phyloP scores from a whole-genome alignment of 2,888 invertebrate genomes.

The Lasioglossum oenotherae region DNA sequence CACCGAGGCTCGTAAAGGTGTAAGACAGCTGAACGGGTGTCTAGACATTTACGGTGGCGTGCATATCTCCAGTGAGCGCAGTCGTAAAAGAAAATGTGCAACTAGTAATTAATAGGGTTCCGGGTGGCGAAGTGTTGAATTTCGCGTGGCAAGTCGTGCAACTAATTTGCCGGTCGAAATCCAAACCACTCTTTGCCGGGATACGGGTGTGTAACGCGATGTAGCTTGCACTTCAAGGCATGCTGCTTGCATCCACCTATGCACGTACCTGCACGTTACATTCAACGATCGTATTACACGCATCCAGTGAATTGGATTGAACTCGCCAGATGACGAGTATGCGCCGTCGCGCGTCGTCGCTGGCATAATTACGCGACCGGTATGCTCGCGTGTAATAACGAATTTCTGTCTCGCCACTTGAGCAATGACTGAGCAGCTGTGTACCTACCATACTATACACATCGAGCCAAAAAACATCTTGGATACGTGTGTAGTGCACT shows the following conservation, averaged over 20 bases:
- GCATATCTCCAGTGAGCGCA: background rate
- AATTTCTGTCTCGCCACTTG: slow-evolving; percentile 26
- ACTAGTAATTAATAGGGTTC: background rate
- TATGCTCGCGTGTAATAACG: slow-evolving; percentile 47
- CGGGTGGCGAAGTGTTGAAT: background rate
- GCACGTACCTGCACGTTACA: slow-evolving; percentile 22
- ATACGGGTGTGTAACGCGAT: slow-evolving; percentile 19
- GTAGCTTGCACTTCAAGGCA: slow-evolving; percentile 3
- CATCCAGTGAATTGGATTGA: slow-evolving; percentile 59
- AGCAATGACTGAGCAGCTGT: background rate
- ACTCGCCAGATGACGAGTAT: slow-evolving; percentile 36
- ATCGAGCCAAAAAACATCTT: background rate
- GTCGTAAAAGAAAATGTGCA: slow-evolving; percentile 2
- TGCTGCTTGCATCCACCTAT: slow-evolving; percentile 6
- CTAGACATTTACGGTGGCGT: too few species aligned
- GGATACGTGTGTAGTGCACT: background rate
- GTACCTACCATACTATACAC: too few species aligned
- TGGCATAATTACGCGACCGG: slow-evolving; percentile 38
- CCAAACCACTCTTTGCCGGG: background rate
- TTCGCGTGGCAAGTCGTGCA: background rate
- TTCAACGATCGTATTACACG: slow-evolving; percentile 49
- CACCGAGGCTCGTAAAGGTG: too few species aligned
- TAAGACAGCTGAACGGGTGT: too few species aligned
- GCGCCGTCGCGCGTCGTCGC: slow-evolving; percentile 24
- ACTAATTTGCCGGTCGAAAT: slow-evolving; percentile 29